Conservation (phyloP, 2,113 vertebrate genomes). For the Myrmecophaga tridactyla region DNA sequence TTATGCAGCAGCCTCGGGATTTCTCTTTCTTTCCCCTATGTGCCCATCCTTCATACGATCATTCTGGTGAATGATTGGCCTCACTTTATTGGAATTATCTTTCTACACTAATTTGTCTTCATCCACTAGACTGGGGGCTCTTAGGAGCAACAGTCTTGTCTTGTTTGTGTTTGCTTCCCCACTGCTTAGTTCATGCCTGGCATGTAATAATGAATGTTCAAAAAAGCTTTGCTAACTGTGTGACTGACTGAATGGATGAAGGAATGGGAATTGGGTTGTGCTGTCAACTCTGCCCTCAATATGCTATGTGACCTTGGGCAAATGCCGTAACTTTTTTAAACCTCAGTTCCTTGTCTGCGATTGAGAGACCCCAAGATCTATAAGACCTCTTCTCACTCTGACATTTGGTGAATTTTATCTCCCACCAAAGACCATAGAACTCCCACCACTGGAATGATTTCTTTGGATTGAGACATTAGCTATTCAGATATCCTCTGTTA, state of each 20-base stretch:
- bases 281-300: neutral
- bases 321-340: neutral
- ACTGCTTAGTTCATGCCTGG: neutral
- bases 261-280: neutral
- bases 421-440: neutral
- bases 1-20: neutral
- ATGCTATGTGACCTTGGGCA: neutral
- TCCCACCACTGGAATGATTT: neutral
- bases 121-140: neutral
- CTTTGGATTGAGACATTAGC: neutral
- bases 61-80: neutral
- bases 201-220: neutral
- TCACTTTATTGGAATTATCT: neutral
- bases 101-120: neutral
- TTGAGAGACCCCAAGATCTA: neutral
- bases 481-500: neutral
- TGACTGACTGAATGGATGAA: neutral
- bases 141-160: neutral
- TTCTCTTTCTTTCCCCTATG: neutral
- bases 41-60: neutral
- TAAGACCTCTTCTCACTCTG: neutral
- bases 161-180: neutral
- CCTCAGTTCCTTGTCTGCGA: neutral
- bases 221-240: neutral
- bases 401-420: constrained; percentile 18